Evolutionary conservation across 2,888 invertebrate genomes (phyloP).

Genomic region (Germaria angustata): DNA sequence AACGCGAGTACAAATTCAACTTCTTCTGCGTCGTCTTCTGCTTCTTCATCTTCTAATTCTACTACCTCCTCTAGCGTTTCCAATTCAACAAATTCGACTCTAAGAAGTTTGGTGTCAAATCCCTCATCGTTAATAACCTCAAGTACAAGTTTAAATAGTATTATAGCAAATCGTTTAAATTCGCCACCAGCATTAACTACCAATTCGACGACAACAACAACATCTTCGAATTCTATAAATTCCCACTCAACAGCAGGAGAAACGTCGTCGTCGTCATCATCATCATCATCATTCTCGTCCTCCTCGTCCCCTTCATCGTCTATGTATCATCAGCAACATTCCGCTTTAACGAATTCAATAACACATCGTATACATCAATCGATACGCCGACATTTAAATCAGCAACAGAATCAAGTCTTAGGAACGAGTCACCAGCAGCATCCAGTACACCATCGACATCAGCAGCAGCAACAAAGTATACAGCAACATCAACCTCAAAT

Average conservation of each 20-base stretch:
- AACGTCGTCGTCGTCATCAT: constrained; percentile 66
- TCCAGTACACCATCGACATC: constrained; percentile 39
- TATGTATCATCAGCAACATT: constrained; percentile 63
- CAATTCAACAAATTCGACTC: constrained; percentile 53
- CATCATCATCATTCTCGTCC: constrained; percentile 51
- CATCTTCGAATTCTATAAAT: constrained; percentile 1
- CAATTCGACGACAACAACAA: constrained; percentile 47
- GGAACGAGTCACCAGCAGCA: constrained; percentile 50
- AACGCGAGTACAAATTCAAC: constrained; percentile 63
- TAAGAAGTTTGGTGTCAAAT: constrained; percentile 68
- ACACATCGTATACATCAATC: constrained; percentile 78
- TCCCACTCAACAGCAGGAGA: constrained; percentile 66
- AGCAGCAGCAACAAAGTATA: constrained; percentile 54
- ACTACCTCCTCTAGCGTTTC: constrained; percentile 38
- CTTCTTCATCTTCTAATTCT: constrained; percentile 24
- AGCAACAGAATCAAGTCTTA: constrained; percentile 70
- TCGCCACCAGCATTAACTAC: constrained; percentile 68
- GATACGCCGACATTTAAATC: constrained; percentile 77
- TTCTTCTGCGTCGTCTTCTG: not conserved
- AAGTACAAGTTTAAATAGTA: constrained; percentile 73
- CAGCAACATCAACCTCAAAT: constrained; percentile 67
- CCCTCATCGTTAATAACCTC: constrained; percentile 71
- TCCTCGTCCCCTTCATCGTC: constrained; percentile 25
- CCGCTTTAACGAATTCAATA: constrained; percentile 75
- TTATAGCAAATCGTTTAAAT: constrained; percentile 75